Conservation (phyloP, 2,888 invertebrate genomes). For the Drosophila percnosoma region DNA sequence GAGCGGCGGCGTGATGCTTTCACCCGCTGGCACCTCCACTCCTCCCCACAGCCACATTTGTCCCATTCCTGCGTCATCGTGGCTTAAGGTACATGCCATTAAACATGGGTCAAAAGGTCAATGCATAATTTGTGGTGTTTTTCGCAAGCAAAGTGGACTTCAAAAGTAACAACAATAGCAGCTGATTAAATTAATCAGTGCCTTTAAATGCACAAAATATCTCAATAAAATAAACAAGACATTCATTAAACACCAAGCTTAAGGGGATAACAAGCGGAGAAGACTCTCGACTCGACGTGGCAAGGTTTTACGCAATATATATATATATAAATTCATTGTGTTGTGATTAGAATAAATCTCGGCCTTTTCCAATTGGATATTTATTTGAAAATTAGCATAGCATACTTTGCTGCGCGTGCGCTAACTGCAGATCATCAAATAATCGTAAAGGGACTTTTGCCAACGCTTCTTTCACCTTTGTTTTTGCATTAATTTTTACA, state of each 20-base stretch:
- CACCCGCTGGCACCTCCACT: not conserved
- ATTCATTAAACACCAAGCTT: not conserved
- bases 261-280: no score
- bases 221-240: constrained; percentile 6
- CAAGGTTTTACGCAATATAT: not conserved
- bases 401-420: constrained; percentile 18
- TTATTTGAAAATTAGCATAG: constrained; percentile 1
- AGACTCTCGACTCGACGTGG: not conserved
- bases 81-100: constrained; percentile 13
- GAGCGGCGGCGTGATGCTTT: constrained; percentile 24
- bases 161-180: not conserved
- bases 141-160: constrained; percentile 3
- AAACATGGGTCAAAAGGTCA: constrained; percentile 42
- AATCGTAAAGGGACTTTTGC: constrained; percentile 14
- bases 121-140: constrained; percentile 36
- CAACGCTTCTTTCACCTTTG: constrained; percentile 23
- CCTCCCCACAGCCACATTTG: not conserved
- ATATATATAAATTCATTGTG: not conserved
- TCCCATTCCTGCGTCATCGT: not conserved
- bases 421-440: constrained; percentile 9
- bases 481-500: constrained; percentile 64
- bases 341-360: not conserved
- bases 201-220: constrained; percentile 9
- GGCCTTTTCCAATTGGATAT: not conserved
- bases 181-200: constrained; percentile 34